These are phyloP conservation scores for Setipinna tenuifilis DNA, from an alignment of 2,797 vertebrate genomes.

Conservation along the genomic window DNA sequence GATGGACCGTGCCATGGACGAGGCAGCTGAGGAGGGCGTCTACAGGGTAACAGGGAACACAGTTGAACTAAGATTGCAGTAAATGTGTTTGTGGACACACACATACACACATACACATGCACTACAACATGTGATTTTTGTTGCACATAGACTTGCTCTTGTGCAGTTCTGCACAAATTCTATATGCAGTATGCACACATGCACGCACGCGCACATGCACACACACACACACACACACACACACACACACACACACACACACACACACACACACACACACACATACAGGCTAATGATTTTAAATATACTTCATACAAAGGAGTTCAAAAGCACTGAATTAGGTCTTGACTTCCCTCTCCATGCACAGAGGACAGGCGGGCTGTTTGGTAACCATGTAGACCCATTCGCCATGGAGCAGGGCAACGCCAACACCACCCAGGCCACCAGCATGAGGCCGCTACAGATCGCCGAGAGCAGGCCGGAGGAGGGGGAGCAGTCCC, in stretches of 20 bases:
- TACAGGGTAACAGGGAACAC: conserved; percentile 75
- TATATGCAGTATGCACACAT: neutral
- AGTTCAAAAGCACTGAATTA: neutral
- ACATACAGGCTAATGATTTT: neutral
- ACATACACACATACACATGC: neutral
- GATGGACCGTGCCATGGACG: conserved; percentile 82
- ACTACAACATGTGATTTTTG: neutral
- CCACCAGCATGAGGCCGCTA: conserved; percentile 85
- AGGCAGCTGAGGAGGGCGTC: conserved; percentile 83
- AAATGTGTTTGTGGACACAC: neutral
- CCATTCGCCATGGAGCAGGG: conserved; percentile 78
- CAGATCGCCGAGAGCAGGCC: conserved; percentile 78
- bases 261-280: neutral
- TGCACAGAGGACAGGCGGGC: conserved; percentile 82
- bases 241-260: neutral
- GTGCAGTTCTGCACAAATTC: neutral
- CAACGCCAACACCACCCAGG: conserved; percentile 70
- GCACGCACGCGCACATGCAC: neutral
- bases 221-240: neutral
- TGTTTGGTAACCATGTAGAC: conserved; percentile 85
- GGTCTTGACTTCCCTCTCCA: neutral
- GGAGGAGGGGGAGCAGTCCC: conserved; percentile 74
- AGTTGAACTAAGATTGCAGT: neutral
- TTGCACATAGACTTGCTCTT: neutral
- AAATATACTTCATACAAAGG: neutral